A percentile compares a stretch with the other conserved stretches of the same genome.
These are phyloP conservation scores for Pseudococcus jackbeardsleyi DNA, from an alignment of 2,888 invertebrate genomes.

Conservation along the genomic window DNA sequence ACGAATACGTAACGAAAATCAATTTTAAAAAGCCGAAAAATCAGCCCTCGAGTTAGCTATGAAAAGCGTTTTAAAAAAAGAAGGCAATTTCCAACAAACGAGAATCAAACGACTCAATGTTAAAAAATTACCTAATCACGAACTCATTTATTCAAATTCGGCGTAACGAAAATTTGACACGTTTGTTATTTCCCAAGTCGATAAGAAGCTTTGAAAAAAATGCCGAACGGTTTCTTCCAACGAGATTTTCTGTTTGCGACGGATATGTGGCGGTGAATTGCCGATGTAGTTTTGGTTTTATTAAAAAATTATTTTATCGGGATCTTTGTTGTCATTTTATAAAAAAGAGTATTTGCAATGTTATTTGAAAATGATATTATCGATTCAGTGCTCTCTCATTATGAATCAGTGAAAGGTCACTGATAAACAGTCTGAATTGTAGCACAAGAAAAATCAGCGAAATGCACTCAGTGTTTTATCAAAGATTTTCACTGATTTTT, in stretches of 20 bases:
- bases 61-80: conserved; percentile 20
- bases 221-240: background rate
- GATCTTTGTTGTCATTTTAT: background rate
- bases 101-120: conserved; percentile 44
- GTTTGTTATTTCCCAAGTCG: conserved; percentile 47
- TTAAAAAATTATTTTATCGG: background rate
- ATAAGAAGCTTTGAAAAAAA: conserved; percentile 39
- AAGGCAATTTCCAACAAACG: conserved; percentile 35
- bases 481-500: no score
- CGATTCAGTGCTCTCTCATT: no score
- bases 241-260: background rate
- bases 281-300: background rate
- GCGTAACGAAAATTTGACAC: conserved; percentile 38
- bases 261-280: background rate
- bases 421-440: no score
- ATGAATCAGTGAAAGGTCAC: no score
- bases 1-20: conserved; percentile 12
- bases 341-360: no score
- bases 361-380: no score
- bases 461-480: no score
- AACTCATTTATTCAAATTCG: conserved; percentile 39
- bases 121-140: conserved; percentile 52
- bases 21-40: conserved; percentile 41
- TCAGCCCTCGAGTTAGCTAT: background rate
- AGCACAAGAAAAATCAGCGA: no score